Evolutionary conservation across 35 echinoderm and acorn worm species (phyloP).

Genomic region (Heliocidaris erythrogramma): DNA sequence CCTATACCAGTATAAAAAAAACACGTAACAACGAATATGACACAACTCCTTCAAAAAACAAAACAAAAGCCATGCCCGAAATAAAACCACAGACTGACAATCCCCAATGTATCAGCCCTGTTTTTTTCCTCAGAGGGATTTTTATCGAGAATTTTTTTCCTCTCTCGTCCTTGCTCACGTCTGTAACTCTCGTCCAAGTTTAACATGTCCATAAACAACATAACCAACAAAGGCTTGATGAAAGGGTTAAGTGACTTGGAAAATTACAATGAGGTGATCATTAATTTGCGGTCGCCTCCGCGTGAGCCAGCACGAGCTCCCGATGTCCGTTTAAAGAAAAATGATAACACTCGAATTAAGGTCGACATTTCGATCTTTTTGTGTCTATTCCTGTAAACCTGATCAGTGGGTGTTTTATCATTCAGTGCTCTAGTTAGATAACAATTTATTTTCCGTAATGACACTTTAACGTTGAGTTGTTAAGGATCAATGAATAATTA

Average conservation of each 20-base stretch:
- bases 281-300: background rate
- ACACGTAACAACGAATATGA: background rate
- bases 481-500: background rate
- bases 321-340: background rate
- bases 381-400: constrained; percentile 1
- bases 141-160: background rate
- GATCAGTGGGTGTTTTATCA: background rate
- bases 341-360: background rate
- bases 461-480: background rate
- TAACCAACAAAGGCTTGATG: background rate
- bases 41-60: background rate
- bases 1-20: background rate
- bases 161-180: background rate
- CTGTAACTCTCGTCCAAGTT: background rate
- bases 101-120: background rate
- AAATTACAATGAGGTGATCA: background rate
- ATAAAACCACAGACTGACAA: background rate
- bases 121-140: background rate
- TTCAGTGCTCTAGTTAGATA: background rate
- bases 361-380: background rate
- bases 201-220: background rate
- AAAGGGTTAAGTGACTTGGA: background rate
- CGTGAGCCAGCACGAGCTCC: background rate
- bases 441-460: background rate
- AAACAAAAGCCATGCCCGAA: background rate